Evolutionary conservation across 2,797 vertebrate species (phyloP).

Genomic region (Vultur gryphus): DNA sequence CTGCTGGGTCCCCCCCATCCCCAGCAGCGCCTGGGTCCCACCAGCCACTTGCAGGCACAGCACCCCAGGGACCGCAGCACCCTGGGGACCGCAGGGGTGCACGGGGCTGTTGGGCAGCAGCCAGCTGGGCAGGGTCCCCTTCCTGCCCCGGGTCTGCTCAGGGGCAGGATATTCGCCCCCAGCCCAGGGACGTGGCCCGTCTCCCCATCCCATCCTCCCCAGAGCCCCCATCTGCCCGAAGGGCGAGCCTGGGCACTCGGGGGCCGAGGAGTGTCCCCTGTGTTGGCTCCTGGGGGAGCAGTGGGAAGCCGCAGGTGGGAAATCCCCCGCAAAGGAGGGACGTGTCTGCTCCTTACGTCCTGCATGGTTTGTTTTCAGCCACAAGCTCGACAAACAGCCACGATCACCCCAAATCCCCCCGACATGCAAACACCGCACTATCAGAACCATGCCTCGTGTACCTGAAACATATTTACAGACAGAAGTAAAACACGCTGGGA

Average conservation of each 20-base stretch:
- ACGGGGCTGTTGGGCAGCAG: neutral
- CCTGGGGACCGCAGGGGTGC: neutral
- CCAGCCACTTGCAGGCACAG: neutral
- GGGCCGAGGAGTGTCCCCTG: accelerated
- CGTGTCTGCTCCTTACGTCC: neutral
- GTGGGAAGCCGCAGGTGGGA: neutral
- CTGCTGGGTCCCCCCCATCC: accelerated
- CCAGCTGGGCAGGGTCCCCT: neutral
- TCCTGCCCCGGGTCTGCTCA: neutral
- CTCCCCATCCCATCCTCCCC: neutral
- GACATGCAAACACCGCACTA: neutral
- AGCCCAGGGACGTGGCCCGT: neutral
- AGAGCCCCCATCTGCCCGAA: neutral
- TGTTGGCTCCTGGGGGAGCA: neutral
- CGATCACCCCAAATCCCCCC: neutral
- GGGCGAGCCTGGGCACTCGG: neutral
- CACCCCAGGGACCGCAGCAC: neutral
- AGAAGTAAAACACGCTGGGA: neutral
- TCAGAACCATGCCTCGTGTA: neutral
- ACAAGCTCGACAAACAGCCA: slow-evolving; percentile 12
- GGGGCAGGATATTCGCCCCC: neutral
- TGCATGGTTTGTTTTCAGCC: neutral
- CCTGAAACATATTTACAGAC: slow-evolving; percentile 41
- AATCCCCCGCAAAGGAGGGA: neutral
- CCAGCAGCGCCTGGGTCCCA: neutral